phyloP scores from a whole-genome alignment of 1,140 invertebrate genomes.

The Oncopeltus fasciatus region DNA sequence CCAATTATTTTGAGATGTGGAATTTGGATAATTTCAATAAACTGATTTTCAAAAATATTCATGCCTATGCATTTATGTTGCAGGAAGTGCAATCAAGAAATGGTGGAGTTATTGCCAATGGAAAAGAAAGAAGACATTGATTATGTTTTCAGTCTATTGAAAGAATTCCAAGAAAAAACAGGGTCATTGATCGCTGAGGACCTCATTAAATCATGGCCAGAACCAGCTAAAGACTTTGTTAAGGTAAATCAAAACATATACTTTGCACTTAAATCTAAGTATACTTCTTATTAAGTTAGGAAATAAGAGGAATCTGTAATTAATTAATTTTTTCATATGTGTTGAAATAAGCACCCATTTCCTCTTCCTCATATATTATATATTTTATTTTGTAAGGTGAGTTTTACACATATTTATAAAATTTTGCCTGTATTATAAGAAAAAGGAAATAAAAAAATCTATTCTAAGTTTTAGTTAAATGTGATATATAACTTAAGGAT shows the following conservation, averaged over 20 bases:
- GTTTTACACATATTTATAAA: not conserved
- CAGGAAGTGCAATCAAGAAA: slow-evolving; percentile 78
- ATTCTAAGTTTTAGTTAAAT: too few relatives aligned
- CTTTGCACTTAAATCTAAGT: not conserved
- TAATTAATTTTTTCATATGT: too few relatives aligned
- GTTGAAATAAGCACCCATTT: too few relatives aligned
- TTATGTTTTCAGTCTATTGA: slow-evolving; percentile 61
- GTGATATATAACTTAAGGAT: too few relatives aligned
- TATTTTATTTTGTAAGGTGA: too few relatives aligned
- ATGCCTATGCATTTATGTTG: too few relatives aligned
- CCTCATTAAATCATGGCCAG: slow-evolving; percentile 71
- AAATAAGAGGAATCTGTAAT: not conserved
- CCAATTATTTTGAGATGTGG: too few relatives aligned
- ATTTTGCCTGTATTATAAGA: too few relatives aligned
- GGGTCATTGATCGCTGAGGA: slow-evolving; percentile 71
- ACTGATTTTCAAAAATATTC: too few relatives aligned
- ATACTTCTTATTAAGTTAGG: not conserved
- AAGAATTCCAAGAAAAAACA: slow-evolving; percentile 81
- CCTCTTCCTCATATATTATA: not conserved
- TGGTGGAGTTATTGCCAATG: slow-evolving; percentile 74
- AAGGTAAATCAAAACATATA: slow-evolving; percentile 44
- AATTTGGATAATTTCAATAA: too few relatives aligned
- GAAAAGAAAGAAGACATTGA: slow-evolving; percentile 64
- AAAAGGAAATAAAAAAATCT: too few relatives aligned
- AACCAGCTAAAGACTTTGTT: slow-evolving; percentile 63